phyloP scores from a whole-genome alignment of 2,113 vertebrate species.

The Aramus guarauna region DNA sequence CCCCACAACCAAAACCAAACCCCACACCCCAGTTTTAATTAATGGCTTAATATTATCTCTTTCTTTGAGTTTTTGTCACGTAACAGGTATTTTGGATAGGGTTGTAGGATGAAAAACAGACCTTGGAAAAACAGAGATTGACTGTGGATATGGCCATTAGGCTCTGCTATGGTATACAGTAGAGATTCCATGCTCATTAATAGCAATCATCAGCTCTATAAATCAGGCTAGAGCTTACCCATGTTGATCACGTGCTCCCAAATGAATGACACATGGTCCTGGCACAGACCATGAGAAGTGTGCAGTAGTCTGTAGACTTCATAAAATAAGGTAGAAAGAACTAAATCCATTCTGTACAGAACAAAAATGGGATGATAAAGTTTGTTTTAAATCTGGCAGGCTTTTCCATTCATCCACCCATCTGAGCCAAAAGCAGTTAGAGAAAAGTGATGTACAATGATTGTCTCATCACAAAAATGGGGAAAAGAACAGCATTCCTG shows the following conservation, averaged over 20 bases:
- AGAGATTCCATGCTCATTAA: not conserved
- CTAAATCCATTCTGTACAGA: not conserved
- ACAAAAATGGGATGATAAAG: not conserved
- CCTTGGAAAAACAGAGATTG: not conserved
- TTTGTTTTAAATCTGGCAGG: not conserved
- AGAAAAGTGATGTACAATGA: not conserved
- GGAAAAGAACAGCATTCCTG: not conserved
- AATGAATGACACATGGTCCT: slow-evolving; percentile 2
- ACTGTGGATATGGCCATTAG: not conserved
- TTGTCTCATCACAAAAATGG: not conserved
- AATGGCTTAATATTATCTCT: not conserved
- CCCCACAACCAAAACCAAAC: no score
- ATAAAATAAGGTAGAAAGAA: not conserved
- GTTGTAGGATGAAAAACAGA: not conserved
- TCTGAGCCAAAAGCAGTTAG: not conserved
- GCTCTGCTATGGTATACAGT: not conserved
- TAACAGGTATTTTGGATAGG: not conserved
- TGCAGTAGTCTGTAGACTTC: not conserved
- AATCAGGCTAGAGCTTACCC: not conserved
- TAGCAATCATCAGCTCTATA: not conserved
- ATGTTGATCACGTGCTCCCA: not conserved
- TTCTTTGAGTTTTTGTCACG: not conserved
- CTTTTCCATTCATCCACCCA: not conserved
- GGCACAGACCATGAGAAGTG: not conserved
- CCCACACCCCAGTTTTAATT: not conserved